Percentiles rank a stretch among this genome's conserved stretches.
Evolutionary conservation across 1,140 invertebrate species (phyloP).

Genomic region (Psix sp.): DNA sequence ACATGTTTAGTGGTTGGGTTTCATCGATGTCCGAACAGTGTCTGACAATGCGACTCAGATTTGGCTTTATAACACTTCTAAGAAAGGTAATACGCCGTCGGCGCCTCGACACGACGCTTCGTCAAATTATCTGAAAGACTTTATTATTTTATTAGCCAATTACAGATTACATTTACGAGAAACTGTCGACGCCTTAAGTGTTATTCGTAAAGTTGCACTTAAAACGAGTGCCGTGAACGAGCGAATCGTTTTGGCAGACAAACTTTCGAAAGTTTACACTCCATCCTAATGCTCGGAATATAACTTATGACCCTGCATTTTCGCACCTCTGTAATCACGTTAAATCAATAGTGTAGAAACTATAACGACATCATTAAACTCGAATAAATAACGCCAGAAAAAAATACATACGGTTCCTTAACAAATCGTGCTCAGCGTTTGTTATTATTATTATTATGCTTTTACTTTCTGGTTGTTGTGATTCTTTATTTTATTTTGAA

Average conservation of each 20-base stretch:
- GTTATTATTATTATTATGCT: too few relatives aligned
- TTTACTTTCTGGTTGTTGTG: too few relatives aligned
- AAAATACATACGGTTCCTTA: too few relatives aligned
- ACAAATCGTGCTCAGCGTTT: too few relatives aligned
- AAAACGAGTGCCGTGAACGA: constrained; percentile 11
- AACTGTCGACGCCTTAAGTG: constrained; percentile 43
- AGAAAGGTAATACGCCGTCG: constrained; percentile 22
- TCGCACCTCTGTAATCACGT: constrained; percentile 21
- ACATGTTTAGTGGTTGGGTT: constrained; percentile 18
- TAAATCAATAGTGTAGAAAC: constrained; percentile 20
- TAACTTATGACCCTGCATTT: constrained; percentile 5
- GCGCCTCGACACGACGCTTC: constrained; percentile 37
- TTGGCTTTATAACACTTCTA: constrained; percentile 37
- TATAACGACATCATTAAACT: constrained; percentile 44
- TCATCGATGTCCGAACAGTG: constrained; percentile 23
- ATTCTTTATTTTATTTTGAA: too few relatives aligned
- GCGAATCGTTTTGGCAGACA: constrained; percentile 1
- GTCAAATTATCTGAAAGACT: constrained; percentile 67
- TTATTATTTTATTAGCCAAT: constrained; percentile 76
- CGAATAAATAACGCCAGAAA: constrained; percentile 29
- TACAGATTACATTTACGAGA: constrained; percentile 71
- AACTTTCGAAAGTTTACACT: constrained; percentile 50
- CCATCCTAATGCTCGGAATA: constrained; percentile 8
- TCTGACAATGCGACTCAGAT: constrained; percentile 16
- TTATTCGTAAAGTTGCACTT: constrained; percentile 36